phyloP scores from a whole-genome alignment of 2,888 invertebrate species.

The Sturmia bella region DNA sequence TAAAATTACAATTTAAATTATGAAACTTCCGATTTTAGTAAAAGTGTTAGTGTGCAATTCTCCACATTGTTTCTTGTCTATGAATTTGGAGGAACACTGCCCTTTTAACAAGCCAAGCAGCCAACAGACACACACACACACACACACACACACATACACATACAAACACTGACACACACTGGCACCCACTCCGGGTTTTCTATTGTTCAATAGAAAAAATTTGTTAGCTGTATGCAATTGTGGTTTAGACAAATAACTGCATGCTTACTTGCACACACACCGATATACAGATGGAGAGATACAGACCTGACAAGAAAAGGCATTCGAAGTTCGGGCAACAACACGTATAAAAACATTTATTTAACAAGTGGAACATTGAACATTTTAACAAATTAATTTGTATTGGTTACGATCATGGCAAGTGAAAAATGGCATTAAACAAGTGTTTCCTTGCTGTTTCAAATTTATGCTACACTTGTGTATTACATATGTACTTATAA shows the following conservation, averaged over 20 bases:
- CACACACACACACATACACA: not conserved
- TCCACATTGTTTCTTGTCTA: not conserved
- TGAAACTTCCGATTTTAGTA: constrained; percentile 41
- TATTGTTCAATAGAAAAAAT: too few species aligned
- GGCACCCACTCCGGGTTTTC: not conserved
- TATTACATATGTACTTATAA: too few species aligned
- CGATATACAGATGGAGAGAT: too few species aligned
- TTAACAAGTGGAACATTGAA: constrained; percentile 58
- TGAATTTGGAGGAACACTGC: constrained; percentile 19
- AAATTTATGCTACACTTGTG: too few species aligned
- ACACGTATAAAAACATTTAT: constrained; percentile 6
- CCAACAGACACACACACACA: constrained; percentile 2
- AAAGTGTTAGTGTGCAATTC: constrained; percentile 19
- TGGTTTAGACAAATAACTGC: too few species aligned
- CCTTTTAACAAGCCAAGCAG: constrained; percentile 9
- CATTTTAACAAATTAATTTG: constrained; percentile 57
- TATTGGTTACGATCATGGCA: constrained; percentile 53
- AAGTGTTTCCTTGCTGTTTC: constrained; percentile 1
- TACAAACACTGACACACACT: too few species aligned
- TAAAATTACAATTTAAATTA: constrained; percentile 54
- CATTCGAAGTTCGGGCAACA: too few species aligned
- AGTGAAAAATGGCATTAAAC: constrained; percentile 43
- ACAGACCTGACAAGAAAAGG: too few species aligned
- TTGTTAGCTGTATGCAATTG: too few species aligned
- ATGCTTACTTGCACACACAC: too few species aligned